phyloP scores from a whole-genome alignment of 2,797 vertebrate genomes.

The Acestrorhynchus altus region DNA sequence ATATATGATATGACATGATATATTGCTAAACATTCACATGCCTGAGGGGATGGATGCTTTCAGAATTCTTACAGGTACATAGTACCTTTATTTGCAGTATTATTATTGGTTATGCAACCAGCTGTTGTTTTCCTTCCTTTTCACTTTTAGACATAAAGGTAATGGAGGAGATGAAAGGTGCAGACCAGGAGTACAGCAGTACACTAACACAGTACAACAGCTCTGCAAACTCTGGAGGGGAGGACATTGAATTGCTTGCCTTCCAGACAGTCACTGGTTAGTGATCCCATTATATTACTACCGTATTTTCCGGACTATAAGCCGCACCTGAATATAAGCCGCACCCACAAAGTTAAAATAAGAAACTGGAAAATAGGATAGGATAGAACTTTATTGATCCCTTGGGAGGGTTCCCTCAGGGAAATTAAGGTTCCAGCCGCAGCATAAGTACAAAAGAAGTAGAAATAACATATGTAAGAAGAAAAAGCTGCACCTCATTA shows the following conservation, averaged over 20 bases:
- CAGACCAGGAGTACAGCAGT: constrained; percentile 75
- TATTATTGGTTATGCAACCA: neutral
- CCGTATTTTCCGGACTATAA: no score
- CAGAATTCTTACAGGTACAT: neutral
- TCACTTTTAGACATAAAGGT: constrained; percentile 65
- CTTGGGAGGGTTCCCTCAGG: no score
- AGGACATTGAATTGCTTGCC: constrained; percentile 79
- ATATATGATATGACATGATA: neutral
- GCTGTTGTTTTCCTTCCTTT: constrained; percentile 11
- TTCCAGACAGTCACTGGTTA: constrained; percentile 80
- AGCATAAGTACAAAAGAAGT: no score
- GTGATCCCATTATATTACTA: constrained; percentile 23
- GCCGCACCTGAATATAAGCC: no score
- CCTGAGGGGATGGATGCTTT: neutral
- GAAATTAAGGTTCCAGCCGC: no score
- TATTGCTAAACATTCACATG: neutral
- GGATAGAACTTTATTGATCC: no score
- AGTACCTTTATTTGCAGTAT: neutral
- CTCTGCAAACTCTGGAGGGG: constrained; percentile 72
- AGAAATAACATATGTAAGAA: no score
- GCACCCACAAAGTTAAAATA: no score
- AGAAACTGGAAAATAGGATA: no score
- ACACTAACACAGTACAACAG: constrained; percentile 75
- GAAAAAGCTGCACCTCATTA: no score
- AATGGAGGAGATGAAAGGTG: constrained; percentile 73